A percentile compares a stretch with the other conserved stretches of the same genome.
Conservation (phyloP, 2,888 invertebrate genomes). For the Chaetoderma sp. region DNA sequence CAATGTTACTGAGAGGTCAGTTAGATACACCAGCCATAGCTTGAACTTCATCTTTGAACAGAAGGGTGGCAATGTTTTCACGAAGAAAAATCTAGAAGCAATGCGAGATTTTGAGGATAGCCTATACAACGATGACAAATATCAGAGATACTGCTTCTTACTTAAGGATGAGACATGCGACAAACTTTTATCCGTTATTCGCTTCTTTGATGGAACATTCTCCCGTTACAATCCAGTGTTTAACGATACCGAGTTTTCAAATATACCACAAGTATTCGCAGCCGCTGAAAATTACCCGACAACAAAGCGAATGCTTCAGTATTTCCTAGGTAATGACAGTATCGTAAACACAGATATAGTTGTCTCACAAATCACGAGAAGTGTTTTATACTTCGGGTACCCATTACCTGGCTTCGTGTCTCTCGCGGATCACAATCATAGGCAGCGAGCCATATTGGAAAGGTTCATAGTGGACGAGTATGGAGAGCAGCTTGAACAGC, state of each 20-base stretch:
- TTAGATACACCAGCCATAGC: not conserved
- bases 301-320: constrained; percentile 21
- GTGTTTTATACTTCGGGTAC: constrained; percentile 22
- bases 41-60: not conserved
- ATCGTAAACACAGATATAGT: constrained; percentile 2
- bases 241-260: constrained; percentile 38
- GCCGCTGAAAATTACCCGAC: constrained; percentile 27
- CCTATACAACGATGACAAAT: constrained; percentile 18
- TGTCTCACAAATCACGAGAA: constrained; percentile 23
- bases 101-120: constrained; percentile 24
- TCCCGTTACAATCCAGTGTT: constrained; percentile 24
- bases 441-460: constrained; percentile 4
- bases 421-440: not conserved
- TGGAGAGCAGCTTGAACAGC: constrained; percentile 5
- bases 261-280: constrained; percentile 30
- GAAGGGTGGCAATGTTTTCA: constrained; percentile 26
- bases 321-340: constrained; percentile 32
- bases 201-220: constrained; percentile 42
- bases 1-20: not conserved
- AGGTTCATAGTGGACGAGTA: constrained; percentile 16
- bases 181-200: constrained; percentile 31
- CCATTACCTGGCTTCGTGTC: constrained; percentile 13
- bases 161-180: constrained; percentile 14
- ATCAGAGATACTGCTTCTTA: constrained; percentile 28
- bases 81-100: constrained; percentile 15